A percentile compares a stretch with the other conserved stretches of the same genome.
Conservation (phyloP, 1,140 invertebrate species). For the Lucilia cuprina region DNA sequence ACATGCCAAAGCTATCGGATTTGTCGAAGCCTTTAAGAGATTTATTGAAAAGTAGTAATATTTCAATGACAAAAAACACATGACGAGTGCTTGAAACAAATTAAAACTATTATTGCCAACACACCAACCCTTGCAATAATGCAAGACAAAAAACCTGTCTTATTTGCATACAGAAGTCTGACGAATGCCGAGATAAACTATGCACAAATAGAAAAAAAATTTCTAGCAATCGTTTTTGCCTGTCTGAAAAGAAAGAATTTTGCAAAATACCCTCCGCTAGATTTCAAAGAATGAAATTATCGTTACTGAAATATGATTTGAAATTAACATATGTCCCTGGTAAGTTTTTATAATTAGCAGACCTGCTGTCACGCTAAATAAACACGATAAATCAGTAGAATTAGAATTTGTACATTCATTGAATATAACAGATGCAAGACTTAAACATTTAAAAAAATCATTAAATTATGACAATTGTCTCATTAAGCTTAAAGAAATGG, state of each 20-base stretch:
- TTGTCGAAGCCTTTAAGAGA: too few species aligned
- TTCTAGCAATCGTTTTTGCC: too few species aligned
- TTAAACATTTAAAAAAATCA: not conserved
- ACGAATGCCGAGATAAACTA: too few species aligned
- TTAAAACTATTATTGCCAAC: too few species aligned
- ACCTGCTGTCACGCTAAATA: not conserved
- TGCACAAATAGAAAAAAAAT: too few species aligned
- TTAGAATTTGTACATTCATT: not conserved
- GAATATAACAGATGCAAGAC: not conserved
- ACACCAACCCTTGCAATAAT: too few species aligned
- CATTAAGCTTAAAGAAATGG: not conserved
- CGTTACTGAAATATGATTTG: constrained; percentile 16
- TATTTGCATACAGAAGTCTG: too few species aligned
- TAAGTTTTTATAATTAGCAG: not conserved
- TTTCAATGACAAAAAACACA: too few species aligned
- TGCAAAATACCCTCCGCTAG: not conserved
- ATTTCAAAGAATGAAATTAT: constrained; percentile 16
- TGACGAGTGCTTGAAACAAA: too few species aligned
- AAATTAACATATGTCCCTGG: not conserved
- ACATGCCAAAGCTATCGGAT: too few species aligned
- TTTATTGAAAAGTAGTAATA: too few species aligned
- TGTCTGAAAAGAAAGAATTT: not conserved
- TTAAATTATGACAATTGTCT: not conserved
- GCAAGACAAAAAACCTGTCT: too few species aligned
- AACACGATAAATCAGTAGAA: not conserved